Base-by-base conservation (phyloP, 2,888 invertebrate species). In the Scaptomyza cyrtandrae region DNA sequence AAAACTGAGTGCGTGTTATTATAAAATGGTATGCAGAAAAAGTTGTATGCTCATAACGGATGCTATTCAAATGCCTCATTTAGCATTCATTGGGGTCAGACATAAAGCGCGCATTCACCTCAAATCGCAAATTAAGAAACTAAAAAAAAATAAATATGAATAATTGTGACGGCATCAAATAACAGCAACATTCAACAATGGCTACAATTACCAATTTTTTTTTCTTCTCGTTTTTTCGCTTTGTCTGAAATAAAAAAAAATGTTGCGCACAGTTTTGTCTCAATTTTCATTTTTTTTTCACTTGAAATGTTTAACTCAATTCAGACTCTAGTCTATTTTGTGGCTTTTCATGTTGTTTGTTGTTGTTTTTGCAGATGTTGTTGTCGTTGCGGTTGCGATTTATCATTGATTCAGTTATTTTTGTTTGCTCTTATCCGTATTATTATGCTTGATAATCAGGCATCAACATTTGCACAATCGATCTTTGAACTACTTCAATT, bases 51-150 rank as follows among this genome's bases (percentile, higher is more conserved):
- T 37, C 39, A 43, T 49, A 19, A 13, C 27, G 29, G 49, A 56
- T 62, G 44, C 19, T 53, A 46, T 64, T 73, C 59, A 61, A 76
- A 65, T 68, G 68, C 27, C 53, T 54, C 59, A 71, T 66, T 61
- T 65, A 61, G 33, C 61, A 75, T 65, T 66, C 58, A 78, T 66
- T 71, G 46, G 55, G 66, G 61, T 71, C 63, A 53, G 33, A 33
- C 48, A 43, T 39, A 31, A 16, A 14, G 39, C 45, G 16, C 63
- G 31, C 39, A 52, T 71, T 48, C 24, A 54, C 9, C 53, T 60
- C 50, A 56, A 58, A 73, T 54, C 39, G 52, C 74, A 59, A 59
- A 70, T 70, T 66, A 57, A 59, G 56, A 70, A 74, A 74, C 61
- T 72, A 46, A 54, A 61, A 66, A 19, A 19, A 19, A 19, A 19